Evolutionary conservation across 1,140 invertebrate species (phyloP).

Genomic region (Cephus cinctus): DNA sequence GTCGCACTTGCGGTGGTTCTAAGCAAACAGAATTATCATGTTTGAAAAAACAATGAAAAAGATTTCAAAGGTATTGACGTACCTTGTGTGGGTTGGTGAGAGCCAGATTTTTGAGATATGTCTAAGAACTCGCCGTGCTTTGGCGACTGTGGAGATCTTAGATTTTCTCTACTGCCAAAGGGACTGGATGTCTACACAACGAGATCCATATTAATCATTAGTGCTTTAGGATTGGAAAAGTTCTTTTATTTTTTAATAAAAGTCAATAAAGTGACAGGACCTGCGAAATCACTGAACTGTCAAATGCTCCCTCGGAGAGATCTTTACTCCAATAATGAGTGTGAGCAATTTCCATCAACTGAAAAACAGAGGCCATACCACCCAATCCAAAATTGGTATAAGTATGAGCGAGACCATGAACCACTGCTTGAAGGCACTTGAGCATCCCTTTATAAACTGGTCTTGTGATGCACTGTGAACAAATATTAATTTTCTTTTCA

Average conservation of each 20-base stretch:
- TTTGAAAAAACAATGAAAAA: too few species aligned
- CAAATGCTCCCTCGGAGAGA: conserved; percentile 60
- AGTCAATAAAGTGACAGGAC: too few species aligned
- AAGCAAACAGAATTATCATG: too few species aligned
- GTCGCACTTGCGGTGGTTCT: conserved; percentile 43
- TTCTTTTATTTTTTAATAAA: too few species aligned
- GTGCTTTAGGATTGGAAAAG: too few species aligned
- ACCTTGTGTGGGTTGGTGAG: conserved; percentile 36
- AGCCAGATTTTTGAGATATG: conserved; percentile 55
- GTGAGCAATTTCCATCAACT: conserved; percentile 96
- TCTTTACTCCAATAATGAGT: conserved; percentile 98
- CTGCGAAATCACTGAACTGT: conserved; percentile 57
- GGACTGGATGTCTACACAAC: conserved; percentile 68
- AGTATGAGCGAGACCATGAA: conserved; percentile 88
- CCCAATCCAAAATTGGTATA: conserved; percentile 92
- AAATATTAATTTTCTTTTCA: conserved; percentile 3
- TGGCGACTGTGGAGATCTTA: conserved; percentile 65
- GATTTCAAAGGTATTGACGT: too few species aligned
- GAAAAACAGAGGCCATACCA: conserved; percentile 96
- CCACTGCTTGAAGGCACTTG: conserved; percentile 85
- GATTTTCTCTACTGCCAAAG: conserved; percentile 74
- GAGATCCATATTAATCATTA: background rate
- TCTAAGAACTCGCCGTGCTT: conserved; percentile 55
- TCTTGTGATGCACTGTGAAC: conserved; percentile 77
- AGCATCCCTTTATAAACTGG: conserved; percentile 96